Evolutionary conservation across 2,888 invertebrate genomes (phyloP).

Genomic region (Disparrhopalites patrizii): DNA sequence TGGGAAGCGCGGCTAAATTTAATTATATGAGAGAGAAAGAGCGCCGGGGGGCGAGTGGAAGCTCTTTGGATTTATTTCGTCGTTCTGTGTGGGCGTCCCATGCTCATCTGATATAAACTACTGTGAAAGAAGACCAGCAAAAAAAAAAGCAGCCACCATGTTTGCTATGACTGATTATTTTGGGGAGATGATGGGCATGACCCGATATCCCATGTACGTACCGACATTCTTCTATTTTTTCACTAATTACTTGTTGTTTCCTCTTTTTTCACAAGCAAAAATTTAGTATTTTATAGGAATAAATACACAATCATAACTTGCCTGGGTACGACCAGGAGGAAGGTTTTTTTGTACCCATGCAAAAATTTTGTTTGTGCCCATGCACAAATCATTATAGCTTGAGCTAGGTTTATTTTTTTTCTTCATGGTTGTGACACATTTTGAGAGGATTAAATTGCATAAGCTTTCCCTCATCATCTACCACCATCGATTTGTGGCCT

Average conservation of each 20-base stretch:
- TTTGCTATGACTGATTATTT: slow-evolving; percentile 49
- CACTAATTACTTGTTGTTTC: not conserved
- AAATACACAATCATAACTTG: too few relatives aligned
- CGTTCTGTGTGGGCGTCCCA: slow-evolving; percentile 18
- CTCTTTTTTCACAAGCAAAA: not conserved
- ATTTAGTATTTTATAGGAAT: not conserved
- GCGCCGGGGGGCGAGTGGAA: not conserved
- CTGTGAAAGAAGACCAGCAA: too few relatives aligned
- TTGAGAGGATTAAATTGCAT: too few relatives aligned
- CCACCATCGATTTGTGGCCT: too few relatives aligned
- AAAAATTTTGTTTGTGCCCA: too few relatives aligned
- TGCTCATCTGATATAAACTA: too few relatives aligned
- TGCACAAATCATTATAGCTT: too few relatives aligned
- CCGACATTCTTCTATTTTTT: slow-evolving; percentile 3
- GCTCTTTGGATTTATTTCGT: slow-evolving; percentile 22
- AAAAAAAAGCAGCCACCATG: slow-evolving; percentile 32
- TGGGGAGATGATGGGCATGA: slow-evolving; percentile 46
- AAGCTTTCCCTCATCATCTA: too few relatives aligned
- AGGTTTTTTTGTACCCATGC: too few relatives aligned
- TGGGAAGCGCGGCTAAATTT: slow-evolving; percentile 20
- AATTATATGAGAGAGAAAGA: slow-evolving; percentile 15
- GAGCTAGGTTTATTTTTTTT: too few relatives aligned
- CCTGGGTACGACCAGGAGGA: too few relatives aligned
- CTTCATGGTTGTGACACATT: too few relatives aligned
- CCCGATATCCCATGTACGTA: slow-evolving; percentile 40